Conservation (phyloP, 2,888 invertebrate genomes). For the Nymphalis polychloros region DNA sequence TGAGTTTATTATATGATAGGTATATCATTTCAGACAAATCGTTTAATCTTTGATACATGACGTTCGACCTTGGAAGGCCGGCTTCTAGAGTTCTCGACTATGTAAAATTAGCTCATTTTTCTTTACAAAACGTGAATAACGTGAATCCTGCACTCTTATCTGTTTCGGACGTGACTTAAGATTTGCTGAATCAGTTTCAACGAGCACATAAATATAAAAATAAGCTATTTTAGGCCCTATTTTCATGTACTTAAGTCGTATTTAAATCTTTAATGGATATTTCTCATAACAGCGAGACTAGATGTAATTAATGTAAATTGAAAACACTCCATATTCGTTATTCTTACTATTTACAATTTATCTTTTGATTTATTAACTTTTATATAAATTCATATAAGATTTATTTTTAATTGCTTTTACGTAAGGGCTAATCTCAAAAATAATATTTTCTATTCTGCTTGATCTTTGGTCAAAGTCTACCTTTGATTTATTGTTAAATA, state of each 20-base stretch:
- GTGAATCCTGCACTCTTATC: constrained; percentile 29
- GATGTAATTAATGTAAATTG: too few species aligned
- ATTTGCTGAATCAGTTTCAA: constrained; percentile 22
- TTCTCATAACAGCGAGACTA: neutral
- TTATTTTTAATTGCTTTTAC: too few species aligned
- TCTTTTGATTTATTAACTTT: too few species aligned
- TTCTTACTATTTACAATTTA: too few species aligned
- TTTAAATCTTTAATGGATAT: neutral
- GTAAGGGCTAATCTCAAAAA: too few species aligned
- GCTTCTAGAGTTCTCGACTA: constrained; percentile 68
- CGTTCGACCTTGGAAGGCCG: constrained; percentile 62
- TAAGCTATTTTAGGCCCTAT: neutral
- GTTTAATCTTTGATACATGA: constrained; percentile 51
- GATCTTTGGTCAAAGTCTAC: too few species aligned
- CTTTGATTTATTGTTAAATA: too few species aligned
- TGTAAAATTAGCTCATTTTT: constrained; percentile 55
- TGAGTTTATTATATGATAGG: too few species aligned
- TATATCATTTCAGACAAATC: neutral
- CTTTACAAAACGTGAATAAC: constrained; percentile 43
- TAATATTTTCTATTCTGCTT: too few species aligned
- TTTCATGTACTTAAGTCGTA: neutral
- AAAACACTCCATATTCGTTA: too few species aligned
- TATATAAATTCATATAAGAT: too few species aligned
- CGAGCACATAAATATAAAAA: neutral
- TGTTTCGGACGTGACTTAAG: constrained; percentile 31